Evolutionary conservation across 2,113 vertebrate species (phyloP).

Genomic region (Bambusicola thoracicus): DNA sequence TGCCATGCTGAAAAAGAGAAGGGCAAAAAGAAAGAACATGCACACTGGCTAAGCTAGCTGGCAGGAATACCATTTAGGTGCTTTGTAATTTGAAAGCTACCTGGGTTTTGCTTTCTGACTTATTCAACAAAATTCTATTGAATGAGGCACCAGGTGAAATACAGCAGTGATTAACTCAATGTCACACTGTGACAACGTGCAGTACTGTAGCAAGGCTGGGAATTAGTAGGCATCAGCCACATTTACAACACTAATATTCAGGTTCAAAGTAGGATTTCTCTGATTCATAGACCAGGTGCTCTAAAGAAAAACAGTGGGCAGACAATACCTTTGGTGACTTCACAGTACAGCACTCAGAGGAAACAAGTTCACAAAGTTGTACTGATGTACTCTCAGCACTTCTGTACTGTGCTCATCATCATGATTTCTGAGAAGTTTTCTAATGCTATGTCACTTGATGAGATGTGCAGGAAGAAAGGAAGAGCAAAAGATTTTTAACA

Average conservation of each 20-base stretch:
- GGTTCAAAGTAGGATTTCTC: not conserved
- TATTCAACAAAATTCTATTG: constrained; percentile 24
- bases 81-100: constrained; percentile 27
- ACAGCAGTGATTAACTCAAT: constrained; percentile 17
- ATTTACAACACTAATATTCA: not conserved
- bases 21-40: not conserved
- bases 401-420: not conserved
- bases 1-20: not conserved
- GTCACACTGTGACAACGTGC: not conserved
- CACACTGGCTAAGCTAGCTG: not conserved
- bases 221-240: not conserved
- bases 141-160: constrained; percentile 38
- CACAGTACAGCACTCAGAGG: not conserved
- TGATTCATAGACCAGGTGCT: not conserved
- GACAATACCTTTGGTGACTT: not conserved
- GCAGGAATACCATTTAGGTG: not conserved
- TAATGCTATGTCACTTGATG: not conserved
- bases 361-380: not conserved
- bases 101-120: constrained; percentile 35
- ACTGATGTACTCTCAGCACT: not conserved
- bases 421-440: not conserved
- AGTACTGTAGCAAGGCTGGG: not conserved
- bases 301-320: not conserved
- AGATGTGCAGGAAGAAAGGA: not conserved
- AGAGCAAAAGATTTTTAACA: not conserved